Conservation (phyloP, 2,888 invertebrate genomes). For the Fragum whitleyi region DNA sequence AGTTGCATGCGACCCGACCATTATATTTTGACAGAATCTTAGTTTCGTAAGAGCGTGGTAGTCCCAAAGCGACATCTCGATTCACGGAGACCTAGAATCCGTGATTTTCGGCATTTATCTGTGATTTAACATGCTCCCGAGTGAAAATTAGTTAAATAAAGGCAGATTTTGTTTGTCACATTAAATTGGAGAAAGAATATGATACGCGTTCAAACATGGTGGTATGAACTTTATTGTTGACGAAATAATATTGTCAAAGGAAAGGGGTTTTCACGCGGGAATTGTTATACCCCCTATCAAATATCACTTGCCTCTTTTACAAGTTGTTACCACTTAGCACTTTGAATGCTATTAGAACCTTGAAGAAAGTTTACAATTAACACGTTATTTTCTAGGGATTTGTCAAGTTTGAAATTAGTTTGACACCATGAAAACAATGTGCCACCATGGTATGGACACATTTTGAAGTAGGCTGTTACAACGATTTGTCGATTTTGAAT, state of each 20-base stretch:
- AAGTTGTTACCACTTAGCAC: constrained; percentile 30
- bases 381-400: constrained; percentile 24
- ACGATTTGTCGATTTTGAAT: no score
- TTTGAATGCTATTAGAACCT: constrained; percentile 9
- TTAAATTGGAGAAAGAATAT: constrained; percentile 13
- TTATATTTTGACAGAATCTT: constrained; percentile 58
- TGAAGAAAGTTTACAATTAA: constrained; percentile 44
- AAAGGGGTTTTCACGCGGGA: constrained; percentile 21
- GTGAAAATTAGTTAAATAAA: constrained; percentile 31
- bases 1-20: constrained; percentile 60
- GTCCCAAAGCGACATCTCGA: constrained; percentile 44
- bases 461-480: no score
- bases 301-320: constrained; percentile 20
- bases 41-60: constrained; percentile 25
- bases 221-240: constrained; percentile 1
- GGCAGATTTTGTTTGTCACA: constrained; percentile 28
- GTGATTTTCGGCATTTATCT: constrained; percentile 60
- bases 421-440: neutral
- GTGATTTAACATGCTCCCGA: constrained; percentile 51
- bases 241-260: neutral
- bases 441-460: neutral
- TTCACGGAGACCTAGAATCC: constrained; percentile 47
- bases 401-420: neutral
- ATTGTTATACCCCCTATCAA: constrained; percentile 10
- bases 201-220: constrained; percentile 19